A percentile compares a stretch with the other conserved stretches of the same genome.
These are phyloP conservation scores for Eulemur macaco DNA, from an alignment of 2,113 vertebrate species.

Conservation along the genomic window DNA sequence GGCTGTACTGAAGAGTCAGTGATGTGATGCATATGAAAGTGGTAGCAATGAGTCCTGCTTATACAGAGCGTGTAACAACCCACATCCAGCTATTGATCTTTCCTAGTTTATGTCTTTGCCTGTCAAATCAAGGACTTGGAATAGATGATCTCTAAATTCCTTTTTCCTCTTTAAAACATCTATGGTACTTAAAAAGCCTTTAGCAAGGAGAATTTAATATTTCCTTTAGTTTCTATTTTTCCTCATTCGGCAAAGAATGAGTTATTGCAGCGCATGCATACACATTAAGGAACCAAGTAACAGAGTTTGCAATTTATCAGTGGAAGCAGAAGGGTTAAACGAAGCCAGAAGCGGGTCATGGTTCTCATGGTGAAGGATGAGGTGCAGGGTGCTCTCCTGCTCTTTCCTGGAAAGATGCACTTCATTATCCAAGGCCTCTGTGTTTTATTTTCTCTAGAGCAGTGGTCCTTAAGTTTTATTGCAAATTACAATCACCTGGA, in stretches of 20 bases:
- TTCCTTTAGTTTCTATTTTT: not conserved
- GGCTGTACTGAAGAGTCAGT: not conserved
- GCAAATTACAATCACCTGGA: not conserved
- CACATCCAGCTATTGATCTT: not conserved
- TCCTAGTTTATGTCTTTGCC: slow-evolving; percentile 5
- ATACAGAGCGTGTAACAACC: not conserved
- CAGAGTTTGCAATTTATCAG: not conserved
- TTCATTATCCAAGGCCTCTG: not conserved
- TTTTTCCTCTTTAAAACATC: slow-evolving; percentile 9
- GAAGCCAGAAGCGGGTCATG: not conserved
- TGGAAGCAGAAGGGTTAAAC: not conserved
- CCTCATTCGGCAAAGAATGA: not conserved
- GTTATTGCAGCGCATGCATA: not conserved
- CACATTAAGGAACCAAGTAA: not conserved
- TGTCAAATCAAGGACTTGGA: slow-evolving; percentile 10
- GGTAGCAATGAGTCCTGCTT: not conserved
- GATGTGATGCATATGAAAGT: not conserved
- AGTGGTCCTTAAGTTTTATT: not conserved
- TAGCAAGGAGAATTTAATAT: slow-evolving; percentile 39
- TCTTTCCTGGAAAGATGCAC: not conserved
- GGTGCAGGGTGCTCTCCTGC: not conserved
- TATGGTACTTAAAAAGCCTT: slow-evolving; percentile 2
- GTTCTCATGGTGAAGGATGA: not conserved
- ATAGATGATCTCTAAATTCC: not conserved
- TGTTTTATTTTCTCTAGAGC: not conserved